Evolutionary conservation across 2,113 vertebrate genomes (phyloP).

Genomic region (Redunca redunca): DNA sequence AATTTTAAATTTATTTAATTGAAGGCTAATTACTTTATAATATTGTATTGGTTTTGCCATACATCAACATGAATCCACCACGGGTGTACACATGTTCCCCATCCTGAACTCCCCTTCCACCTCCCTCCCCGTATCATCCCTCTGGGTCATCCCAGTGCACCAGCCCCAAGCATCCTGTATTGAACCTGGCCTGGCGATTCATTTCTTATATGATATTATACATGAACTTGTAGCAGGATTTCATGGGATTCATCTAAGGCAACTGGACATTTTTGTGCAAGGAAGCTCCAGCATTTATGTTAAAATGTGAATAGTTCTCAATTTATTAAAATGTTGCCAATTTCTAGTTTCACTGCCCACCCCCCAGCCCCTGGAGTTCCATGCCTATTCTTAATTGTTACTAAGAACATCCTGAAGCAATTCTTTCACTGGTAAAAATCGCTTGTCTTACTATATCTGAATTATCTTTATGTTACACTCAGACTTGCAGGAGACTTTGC

Average conservation of each 20-base stretch:
- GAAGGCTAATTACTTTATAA: too few relatives aligned
- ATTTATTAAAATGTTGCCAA: not conserved
- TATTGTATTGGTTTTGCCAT: too few relatives aligned
- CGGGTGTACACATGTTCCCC: too few relatives aligned
- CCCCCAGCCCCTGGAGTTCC: not conserved
- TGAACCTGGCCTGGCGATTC: too few relatives aligned
- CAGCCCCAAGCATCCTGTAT: too few relatives aligned
- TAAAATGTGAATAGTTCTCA: not conserved
- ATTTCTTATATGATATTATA: too few relatives aligned
- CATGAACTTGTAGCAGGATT: not conserved
- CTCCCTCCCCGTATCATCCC: too few relatives aligned
- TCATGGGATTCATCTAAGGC: not conserved
- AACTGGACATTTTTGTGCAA: not conserved
- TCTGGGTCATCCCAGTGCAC: too few relatives aligned
- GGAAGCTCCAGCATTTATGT: not conserved
- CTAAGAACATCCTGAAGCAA: not conserved
- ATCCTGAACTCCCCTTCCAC: too few relatives aligned
- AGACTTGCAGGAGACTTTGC: not conserved
- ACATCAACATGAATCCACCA: too few relatives aligned
- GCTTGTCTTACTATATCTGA: not conserved
- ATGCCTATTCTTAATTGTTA: not conserved
- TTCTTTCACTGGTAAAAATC: not conserved
- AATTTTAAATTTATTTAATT: too few relatives aligned
- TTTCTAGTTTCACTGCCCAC: not conserved
- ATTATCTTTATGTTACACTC: not conserved